Evolutionary conservation across 2,797 vertebrate genomes (phyloP).

Genomic region (Erethizon dorsatum): DNA sequence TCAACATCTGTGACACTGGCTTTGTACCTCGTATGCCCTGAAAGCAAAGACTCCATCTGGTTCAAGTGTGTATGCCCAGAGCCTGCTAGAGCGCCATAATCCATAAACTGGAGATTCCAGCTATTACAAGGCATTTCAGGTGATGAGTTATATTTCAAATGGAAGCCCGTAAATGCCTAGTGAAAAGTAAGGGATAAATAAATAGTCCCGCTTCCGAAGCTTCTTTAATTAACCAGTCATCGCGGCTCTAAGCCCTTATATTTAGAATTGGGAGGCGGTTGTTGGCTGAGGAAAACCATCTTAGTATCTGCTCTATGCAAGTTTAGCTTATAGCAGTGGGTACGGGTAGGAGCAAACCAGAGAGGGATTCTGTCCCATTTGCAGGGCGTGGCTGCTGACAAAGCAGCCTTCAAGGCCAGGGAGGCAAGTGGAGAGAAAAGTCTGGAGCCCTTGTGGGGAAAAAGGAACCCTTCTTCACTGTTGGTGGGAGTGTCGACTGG

Average conservation of each 20-base stretch:
- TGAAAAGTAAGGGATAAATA: constrained; percentile 32
- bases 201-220: background rate
- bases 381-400: background rate
- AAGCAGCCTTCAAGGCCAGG: constrained; percentile 7
- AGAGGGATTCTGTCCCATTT: background rate
- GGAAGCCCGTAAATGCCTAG: constrained; percentile 30
- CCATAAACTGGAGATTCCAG: background rate
- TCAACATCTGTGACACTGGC: constrained; percentile 25
- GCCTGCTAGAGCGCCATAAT: background rate
- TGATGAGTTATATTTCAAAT: background rate
- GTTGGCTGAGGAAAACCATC: background rate
- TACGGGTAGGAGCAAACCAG: background rate
- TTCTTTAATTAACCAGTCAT: constrained; percentile 22
- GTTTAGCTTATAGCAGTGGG: background rate
- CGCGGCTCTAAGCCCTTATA: background rate
- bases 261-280: background rate
- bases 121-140: background rate
- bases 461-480: too few species aligned
- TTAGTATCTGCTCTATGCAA: background rate
- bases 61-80: background rate
- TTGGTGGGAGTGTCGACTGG: too few species aligned
- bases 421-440: background rate
- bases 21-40: background rate
- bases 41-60: background rate
- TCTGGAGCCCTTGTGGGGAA: background rate